Base-by-base conservation (phyloP, 2,113 vertebrate species). In the Odocoileus hemionus region DNA sequence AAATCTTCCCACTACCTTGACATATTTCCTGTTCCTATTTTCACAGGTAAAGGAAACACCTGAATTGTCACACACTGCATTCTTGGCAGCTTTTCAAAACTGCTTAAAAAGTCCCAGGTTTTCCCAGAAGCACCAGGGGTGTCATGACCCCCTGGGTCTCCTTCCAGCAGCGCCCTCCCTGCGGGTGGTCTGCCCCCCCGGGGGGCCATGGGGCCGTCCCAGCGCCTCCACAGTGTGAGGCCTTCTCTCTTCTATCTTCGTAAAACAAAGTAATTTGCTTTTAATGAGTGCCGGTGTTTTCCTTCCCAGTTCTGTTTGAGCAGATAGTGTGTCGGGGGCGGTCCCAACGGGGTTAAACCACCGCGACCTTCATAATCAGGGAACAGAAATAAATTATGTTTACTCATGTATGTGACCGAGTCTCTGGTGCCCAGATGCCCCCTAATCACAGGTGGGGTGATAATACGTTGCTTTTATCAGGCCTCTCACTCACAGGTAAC, bases 181-280 rank as follows among this genome's bases (percentile, higher is more conserved):
- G 89, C 25, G 6, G 86, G 57, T 33, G 70, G 89, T 11, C 39
- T 1, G 16, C 28, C 43, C 79, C 79, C 76, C 5, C 10, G 8
- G 23, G 10, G 2, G 36, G 50, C 15, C 92, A 0, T 4, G 33
- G 76, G 21, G 4, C 5, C 11, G 21, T 7, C 16, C 4, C 58
- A 33, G 86, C 1, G 1, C 54, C 79, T 89, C 70, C 6, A 3
- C 57, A 57, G 15, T 25, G 23, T 1, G 21, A 55, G 74, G 54
- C 84, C 76, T 58, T 60, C 78, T n/a, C 47, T 64, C n/a, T 23
- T 79, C 94, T 96, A 96, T 97, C 97, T 98, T 96, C 36, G 36
- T 86, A 97, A 97, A 98, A 97, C 98, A 94, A 94, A 76, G 97
- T 97, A 96, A 98, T 98, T 98, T n/a, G 25, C 96, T 98, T 98